Evolutionary conservation across 2,888 invertebrate genomes (phyloP), one percentile per base, ranked within the genome.

Genomic region (Pharmacophagus antenor): DNA sequence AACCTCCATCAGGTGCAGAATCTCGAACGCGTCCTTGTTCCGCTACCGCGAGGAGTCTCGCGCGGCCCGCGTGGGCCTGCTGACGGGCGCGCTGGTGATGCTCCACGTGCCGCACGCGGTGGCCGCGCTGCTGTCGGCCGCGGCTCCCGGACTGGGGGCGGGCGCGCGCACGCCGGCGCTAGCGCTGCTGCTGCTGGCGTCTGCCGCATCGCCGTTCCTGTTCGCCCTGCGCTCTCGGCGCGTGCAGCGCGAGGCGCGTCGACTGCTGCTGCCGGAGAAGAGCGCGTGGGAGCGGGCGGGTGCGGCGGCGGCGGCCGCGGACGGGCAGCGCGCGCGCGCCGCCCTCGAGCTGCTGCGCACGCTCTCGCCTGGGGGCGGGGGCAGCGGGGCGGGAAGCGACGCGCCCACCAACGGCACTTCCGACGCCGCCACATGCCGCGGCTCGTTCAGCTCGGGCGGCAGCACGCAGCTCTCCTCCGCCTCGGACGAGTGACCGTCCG

Each of bases 21-120:
- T 97, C 65, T 95, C 96, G 64, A 96, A 96, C 77, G 96, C 96
- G 27, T 95, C 95, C 49, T 91, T 96, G 63, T 96, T 96, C 84
- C 93, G 95, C 73, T 96, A 97, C 78, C 92, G 96, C 56, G 97
- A 97, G 78, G 97, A 97, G 85, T 95, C 96, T 67, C 93, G 97
- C 66, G 96, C 97, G 1, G 97, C 97, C 8, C 94, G 96, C 67
- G 96, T 97, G 55, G 89, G 89, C 54, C 76, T 89, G 37, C 70
- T 89, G 63, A 88, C 89, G 47, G 96, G 96, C 74, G 94, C 94
- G 51, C 81, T 95, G 64, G 95, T 96, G 64, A 93, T 95, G 74
- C 92, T 95, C 41, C 94, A 95, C 52, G 93, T 95, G 65, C 94
- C 95, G 25, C 94, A 95, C 64, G 91, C 85, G 49, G 80, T 81